A percentile compares a stretch with the other conserved stretches of the same genome.
Conservation (phyloP, 2,888 invertebrate species). For the Anaspis maculata region DNA sequence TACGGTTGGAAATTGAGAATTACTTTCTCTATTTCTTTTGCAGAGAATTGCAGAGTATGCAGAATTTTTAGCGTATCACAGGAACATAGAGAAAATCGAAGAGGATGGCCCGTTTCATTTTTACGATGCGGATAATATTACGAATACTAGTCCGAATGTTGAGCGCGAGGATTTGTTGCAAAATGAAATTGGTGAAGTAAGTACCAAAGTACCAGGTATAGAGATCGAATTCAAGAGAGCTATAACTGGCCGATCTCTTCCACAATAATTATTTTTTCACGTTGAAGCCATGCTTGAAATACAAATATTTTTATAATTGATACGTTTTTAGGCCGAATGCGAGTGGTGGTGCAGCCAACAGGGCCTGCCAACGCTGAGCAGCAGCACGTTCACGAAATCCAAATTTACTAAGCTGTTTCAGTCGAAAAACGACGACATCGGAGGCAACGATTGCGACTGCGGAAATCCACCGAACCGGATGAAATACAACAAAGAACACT, state of each 20-base stretch:
- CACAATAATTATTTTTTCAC: too few relatives aligned
- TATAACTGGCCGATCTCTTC: too few relatives aligned
- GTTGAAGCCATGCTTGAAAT: conserved; percentile 25
- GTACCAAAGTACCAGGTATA: too few relatives aligned
- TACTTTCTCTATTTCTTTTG: conserved; percentile 13
- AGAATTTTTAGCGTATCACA: conserved; percentile 32
- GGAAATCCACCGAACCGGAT: conserved; percentile 13
- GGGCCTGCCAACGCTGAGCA: conserved; percentile 4
- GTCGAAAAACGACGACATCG: too few relatives aligned
- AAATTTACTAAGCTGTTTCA: too few relatives aligned
- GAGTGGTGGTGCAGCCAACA: conserved; percentile 17
- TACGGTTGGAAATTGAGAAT: background rate
- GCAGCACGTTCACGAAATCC: too few relatives aligned
- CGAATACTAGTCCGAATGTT: conserved; percentile 33
- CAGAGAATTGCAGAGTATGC: conserved; percentile 37
- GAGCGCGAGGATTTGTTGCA: conserved; percentile 18
- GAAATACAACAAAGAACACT: too few relatives aligned
- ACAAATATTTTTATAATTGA: conserved; percentile 5
- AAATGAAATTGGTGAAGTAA: too few relatives aligned
- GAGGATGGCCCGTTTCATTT: conserved; percentile 50
- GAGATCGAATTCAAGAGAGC: too few relatives aligned
- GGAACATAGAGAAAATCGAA: conserved; percentile 20
- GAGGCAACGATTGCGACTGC: conserved; percentile 23
- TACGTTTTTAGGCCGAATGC: conserved; percentile 14
- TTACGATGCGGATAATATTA: conserved; percentile 62